Conservation (phyloP, 1,140 invertebrate genomes). For the Monochamus saltuarius region DNA sequence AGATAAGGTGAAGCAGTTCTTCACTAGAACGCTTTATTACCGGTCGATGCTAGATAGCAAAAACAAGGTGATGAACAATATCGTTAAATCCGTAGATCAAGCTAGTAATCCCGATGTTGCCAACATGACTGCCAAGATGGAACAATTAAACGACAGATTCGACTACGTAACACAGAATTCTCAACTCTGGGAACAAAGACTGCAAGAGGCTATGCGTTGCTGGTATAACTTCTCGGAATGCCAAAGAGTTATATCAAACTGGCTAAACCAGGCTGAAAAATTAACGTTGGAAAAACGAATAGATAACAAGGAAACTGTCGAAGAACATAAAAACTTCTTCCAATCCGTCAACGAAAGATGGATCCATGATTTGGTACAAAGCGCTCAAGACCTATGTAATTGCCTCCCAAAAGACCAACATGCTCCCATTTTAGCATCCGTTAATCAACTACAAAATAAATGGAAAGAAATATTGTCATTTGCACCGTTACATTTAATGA, state of each 20-base stretch:
- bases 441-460: constrained; percentile 69
- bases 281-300: constrained; percentile 79
- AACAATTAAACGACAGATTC: constrained; percentile 81
- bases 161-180: constrained; percentile 69
- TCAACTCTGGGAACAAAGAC: constrained; percentile 74
- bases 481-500: constrained; percentile 82
- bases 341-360: constrained; percentile 79
- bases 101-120: constrained; percentile 72
- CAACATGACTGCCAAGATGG: constrained; percentile 70
- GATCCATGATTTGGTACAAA: constrained; percentile 76
- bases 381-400: constrained; percentile 76
- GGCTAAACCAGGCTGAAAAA: constrained; percentile 81
- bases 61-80: constrained; percentile 89
- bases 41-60: constrained; percentile 92
- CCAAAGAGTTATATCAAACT: constrained; percentile 77
- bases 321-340: constrained; percentile 82
- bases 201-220: constrained; percentile 75
- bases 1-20: constrained; percentile 84
- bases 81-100: constrained; percentile 75
- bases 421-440: constrained; percentile 64
- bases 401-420: constrained; percentile 68
- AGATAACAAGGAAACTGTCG: constrained; percentile 77
- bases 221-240: constrained; percentile 86
- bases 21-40: constrained; percentile 85
- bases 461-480: constrained; percentile 78